Evolutionary conservation across 2,888 invertebrate genomes (phyloP).

Genomic region (Drosophila merina): DNA sequence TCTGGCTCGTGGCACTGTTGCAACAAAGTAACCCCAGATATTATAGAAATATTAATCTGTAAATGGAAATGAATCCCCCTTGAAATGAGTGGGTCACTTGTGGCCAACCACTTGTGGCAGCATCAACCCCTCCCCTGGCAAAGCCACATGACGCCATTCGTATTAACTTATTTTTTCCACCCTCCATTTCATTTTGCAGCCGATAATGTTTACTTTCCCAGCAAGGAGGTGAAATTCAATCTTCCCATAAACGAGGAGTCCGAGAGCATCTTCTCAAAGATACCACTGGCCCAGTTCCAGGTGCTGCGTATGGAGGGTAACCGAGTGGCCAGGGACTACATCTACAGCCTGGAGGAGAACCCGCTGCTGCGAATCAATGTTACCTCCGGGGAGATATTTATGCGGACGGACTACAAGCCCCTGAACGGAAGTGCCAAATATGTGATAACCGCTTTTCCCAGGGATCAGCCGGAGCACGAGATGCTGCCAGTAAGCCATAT

Average conservation of each 20-base stretch:
- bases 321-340: constrained; percentile 69
- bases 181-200: constrained; percentile 59
- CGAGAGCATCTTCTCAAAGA: constrained; percentile 82
- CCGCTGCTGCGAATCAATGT: constrained; percentile 76
- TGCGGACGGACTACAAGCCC: constrained; percentile 77
- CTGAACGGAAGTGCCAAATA: constrained; percentile 67
- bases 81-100: constrained; percentile 20
- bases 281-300: constrained; percentile 82
- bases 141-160: constrained; percentile 32
- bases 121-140: constrained; percentile 12
- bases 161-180: constrained; percentile 22
- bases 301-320: constrained; percentile 75
- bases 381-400: constrained; percentile 81
- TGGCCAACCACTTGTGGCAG: constrained; percentile 51
- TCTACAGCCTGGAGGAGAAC: constrained; percentile 81
- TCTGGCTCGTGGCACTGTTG: neutral
- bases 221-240: constrained; percentile 80
- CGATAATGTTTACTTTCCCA: constrained; percentile 82
- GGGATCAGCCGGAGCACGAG: constrained; percentile 32
- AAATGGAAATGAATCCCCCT: constrained; percentile 16
- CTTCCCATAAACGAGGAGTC: constrained; percentile 82
- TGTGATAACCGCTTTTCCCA: constrained; percentile 77
- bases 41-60: constrained; percentile 5
- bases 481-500: constrained; percentile 77
- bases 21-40: too few species aligned